Percentiles rank a stretch among this genome's conserved stretches.
Evolutionary conservation across 2,113 vertebrate species (phyloP).

Genomic region (Sula dactylatra): DNA sequence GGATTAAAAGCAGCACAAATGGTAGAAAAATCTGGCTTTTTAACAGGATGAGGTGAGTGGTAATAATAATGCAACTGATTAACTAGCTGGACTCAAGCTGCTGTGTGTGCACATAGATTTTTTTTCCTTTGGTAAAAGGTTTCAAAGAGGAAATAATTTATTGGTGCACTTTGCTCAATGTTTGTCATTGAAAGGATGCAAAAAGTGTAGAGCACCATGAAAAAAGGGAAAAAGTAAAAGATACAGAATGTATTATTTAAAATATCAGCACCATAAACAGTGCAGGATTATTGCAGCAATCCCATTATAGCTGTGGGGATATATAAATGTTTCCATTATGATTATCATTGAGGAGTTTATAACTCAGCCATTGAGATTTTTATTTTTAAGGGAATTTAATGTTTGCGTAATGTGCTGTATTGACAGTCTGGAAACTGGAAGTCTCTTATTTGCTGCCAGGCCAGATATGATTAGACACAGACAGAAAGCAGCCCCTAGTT

Average conservation of each 20-base stretch:
- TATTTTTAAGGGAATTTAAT: slow-evolving; percentile 40
- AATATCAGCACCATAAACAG: slow-evolving; percentile 35
- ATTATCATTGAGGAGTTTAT: slow-evolving; percentile 18
- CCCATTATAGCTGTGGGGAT: not conserved
- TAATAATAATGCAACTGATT: slow-evolving; percentile 69
- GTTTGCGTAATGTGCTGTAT: slow-evolving; percentile 19
- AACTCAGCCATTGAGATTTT: not conserved
- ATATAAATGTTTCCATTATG: not conserved
- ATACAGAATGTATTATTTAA: slow-evolving; percentile 22
- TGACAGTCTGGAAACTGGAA: not conserved
- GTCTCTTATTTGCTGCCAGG: not conserved
- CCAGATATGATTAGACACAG: not conserved
- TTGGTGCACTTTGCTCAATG: slow-evolving; percentile 55
- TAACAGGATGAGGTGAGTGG: slow-evolving; percentile 64
- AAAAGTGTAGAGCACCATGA: slow-evolving; percentile 38
- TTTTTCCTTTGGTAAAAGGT: slow-evolving; percentile 43
- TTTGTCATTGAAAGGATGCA: slow-evolving; percentile 64
- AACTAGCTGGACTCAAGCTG: slow-evolving; percentile 58
- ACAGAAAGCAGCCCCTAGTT: not conserved
- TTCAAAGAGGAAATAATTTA: slow-evolving; percentile 70
- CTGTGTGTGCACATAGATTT: slow-evolving; percentile 40
- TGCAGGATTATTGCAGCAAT: slow-evolving; percentile 18
- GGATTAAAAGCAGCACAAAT: slow-evolving; percentile 87
- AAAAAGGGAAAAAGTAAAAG: slow-evolving; percentile 23
- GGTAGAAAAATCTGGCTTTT: slow-evolving; percentile 72